Conservation (phyloP, 2,888 invertebrate genomes). For the Latrodectus elegans region DNA sequence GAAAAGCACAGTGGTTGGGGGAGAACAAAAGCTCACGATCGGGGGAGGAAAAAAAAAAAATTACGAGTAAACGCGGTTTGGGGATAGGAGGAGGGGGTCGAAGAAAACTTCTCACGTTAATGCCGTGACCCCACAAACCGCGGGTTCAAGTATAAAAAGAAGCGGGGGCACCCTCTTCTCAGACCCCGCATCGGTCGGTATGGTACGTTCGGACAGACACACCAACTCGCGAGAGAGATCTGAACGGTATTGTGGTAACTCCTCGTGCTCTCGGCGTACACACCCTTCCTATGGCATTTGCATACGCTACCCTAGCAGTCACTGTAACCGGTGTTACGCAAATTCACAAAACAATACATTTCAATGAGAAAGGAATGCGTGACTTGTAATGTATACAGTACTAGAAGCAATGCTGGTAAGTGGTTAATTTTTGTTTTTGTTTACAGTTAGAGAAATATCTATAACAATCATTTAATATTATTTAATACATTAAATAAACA, state of each 20-base stretch:
- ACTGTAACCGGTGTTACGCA: neutral
- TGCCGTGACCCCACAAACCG: constrained; percentile 5
- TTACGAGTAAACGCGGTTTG: neutral
- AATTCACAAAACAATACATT: neutral
- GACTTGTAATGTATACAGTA: too few relatives aligned
- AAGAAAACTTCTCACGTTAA: constrained; percentile 1
- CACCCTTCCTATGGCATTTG: neutral
- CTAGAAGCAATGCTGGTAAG: too few relatives aligned
- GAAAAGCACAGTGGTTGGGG: neutral
- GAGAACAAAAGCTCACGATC: constrained; percentile 20
- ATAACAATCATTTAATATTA: too few relatives aligned
- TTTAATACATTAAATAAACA: too few relatives aligned
- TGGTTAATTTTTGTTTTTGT: too few relatives aligned
- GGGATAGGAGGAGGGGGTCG: neutral
- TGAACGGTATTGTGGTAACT: neutral
- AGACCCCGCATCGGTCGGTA: neutral
- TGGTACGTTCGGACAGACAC: neutral
- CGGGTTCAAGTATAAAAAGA: constrained; percentile 3
- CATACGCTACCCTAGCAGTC: neutral
- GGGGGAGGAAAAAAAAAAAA: constrained; percentile 8
- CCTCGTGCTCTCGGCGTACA: too few relatives aligned
- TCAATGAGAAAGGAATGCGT: too few relatives aligned
- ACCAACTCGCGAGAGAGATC: neutral
- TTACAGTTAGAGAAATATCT: too few relatives aligned
- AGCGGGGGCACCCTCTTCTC: neutral